Evolutionary conservation across 2,113 vertebrate species (phyloP).

Genomic region (Sclerurus mexicanus): DNA sequence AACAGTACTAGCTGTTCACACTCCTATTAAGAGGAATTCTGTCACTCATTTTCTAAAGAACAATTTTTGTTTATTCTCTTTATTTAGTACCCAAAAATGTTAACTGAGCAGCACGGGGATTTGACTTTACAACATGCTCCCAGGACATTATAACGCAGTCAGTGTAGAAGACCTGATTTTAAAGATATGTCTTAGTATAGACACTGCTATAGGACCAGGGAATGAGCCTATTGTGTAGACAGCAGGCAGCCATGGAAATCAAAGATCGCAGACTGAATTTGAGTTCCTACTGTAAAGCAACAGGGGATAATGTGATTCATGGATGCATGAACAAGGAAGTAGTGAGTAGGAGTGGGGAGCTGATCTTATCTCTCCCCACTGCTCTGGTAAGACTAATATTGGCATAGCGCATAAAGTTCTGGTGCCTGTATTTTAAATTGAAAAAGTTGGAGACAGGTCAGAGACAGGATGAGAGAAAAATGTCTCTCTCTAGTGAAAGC

Average conservation of each 20-base stretch:
- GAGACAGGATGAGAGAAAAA: constrained; percentile 48
- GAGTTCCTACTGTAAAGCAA: background rate
- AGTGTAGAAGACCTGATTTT: background rate
- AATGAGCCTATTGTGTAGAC: background rate
- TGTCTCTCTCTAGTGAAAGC: constrained; percentile 25
- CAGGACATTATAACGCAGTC: background rate
- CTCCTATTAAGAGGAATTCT: background rate
- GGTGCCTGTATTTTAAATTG: background rate
- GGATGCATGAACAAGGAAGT: constrained; percentile 25
- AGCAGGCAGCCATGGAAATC: background rate
- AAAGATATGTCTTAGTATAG: background rate
- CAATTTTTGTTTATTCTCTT: background rate
- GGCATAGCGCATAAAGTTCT: background rate
- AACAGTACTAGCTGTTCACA: background rate
- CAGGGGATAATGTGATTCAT: constrained; percentile 9
- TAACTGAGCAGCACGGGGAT: background rate
- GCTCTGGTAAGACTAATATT: background rate
- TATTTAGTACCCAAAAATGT: background rate
- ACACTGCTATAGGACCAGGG: background rate
- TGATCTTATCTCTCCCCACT: constrained; percentile 25
- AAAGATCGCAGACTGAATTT: background rate
- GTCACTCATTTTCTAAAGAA: background rate
- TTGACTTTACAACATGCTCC: background rate
- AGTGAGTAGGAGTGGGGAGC: constrained; percentile 25
- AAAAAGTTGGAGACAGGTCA: constrained; percentile 40